A percentile compares a stretch with the other conserved stretches of the same genome.
Conservation (phyloP, 2,797 vertebrate species). For the Sebastes hopkinsi region DNA sequence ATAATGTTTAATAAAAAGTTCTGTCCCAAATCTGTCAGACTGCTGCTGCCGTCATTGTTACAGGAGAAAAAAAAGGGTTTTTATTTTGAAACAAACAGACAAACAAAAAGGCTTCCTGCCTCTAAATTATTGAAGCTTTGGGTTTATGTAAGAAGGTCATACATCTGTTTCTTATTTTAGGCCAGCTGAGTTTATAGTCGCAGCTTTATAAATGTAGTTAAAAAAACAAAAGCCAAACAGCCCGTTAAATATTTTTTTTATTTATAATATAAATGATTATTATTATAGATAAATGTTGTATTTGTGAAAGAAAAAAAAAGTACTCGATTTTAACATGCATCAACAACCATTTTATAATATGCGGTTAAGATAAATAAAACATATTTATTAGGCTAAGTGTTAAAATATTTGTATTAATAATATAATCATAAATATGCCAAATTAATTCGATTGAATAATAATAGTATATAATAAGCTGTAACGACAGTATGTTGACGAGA, state of each 20-base stretch:
- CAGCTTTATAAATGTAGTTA: not conserved
- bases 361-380: not conserved
- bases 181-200: not conserved
- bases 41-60: conserved; percentile 34
- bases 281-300: not conserved
- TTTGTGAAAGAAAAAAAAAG: not conserved
- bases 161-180: not conserved
- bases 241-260: not conserved
- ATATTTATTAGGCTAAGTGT: not conserved
- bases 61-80: not conserved
- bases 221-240: not conserved
- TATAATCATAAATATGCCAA: not conserved
- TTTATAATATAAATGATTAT: not conserved
- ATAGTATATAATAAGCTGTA: not conserved
- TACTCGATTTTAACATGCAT: not conserved
- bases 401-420: not conserved
- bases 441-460: not conserved
- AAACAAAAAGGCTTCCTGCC: not conserved
- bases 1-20: conserved; percentile 89
- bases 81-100: not conserved
- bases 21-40: conserved; percentile 69
- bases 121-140: conserved; percentile 14
- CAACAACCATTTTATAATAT: not conserved
- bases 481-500: not conserved
- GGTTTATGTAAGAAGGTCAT: conserved; percentile 1